Percentiles rank a stretch among this genome's conserved stretches.
These are phyloP conservation scores for Tetragonula carbonaria DNA, from an alignment of 2,888 invertebrate species.

Conservation along the genomic window DNA sequence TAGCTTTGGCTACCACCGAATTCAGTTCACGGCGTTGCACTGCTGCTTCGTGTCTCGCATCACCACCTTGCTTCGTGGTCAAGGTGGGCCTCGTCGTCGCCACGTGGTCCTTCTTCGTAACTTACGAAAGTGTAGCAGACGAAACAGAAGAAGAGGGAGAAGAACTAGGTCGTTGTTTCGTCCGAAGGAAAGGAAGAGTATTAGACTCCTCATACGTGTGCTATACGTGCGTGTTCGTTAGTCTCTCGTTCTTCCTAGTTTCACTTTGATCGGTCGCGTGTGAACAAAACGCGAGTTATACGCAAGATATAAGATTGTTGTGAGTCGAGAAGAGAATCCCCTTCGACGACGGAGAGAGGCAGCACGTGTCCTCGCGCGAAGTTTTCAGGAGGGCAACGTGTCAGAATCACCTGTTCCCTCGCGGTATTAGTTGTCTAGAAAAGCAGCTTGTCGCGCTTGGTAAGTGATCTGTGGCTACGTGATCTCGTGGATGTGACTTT, in stretches of 20 bases:
- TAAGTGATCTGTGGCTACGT: slow-evolving; percentile 30
- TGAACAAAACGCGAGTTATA: not conserved
- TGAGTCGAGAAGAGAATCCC: slow-evolving; percentile 1
- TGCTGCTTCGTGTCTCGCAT: slow-evolving; percentile 73
- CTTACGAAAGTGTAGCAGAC: not conserved
- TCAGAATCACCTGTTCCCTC: slow-evolving; percentile 17
- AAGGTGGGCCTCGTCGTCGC: slow-evolving; percentile 51
- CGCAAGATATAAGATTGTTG: not conserved
- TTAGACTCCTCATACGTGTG: not conserved
- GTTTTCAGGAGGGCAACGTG: not conserved
- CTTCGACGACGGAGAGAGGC: not conserved
- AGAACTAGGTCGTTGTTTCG: not conserved
- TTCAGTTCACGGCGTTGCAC: slow-evolving; percentile 77
- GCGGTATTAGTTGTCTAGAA: slow-evolving; percentile 25
- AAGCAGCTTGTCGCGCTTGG: slow-evolving; percentile 19
- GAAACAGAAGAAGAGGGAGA: not conserved
- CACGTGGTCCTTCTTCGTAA: slow-evolving; percentile 36
- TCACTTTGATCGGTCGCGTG: slow-evolving; percentile 4
- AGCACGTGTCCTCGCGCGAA: not conserved
- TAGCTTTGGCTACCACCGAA: slow-evolving; percentile 72
- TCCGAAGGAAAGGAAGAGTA: not conserved
- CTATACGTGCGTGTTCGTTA: slow-evolving; percentile 8
- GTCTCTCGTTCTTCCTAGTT: slow-evolving; percentile 11
- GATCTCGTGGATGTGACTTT: slow-evolving; percentile 12
- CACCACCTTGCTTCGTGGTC: slow-evolving; percentile 48